Percentiles rank a stretch among this genome's conserved stretches.
phyloP scores from a whole-genome alignment of 2,888 invertebrate genomes.

The Tenodera sinensis region DNA sequence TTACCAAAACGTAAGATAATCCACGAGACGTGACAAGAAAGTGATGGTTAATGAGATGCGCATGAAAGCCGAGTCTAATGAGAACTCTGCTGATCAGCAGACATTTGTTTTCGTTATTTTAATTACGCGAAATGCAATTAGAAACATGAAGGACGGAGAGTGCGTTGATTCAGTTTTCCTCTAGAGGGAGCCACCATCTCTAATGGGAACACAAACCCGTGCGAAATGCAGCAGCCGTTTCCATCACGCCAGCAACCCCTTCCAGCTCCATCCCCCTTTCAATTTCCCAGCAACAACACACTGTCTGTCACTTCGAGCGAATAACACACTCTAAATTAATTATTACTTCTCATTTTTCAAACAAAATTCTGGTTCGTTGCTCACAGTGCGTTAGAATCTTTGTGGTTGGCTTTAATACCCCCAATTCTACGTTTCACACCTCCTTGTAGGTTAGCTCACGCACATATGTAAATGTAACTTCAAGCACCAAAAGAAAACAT shows the following conservation, averaged over 20 bases:
- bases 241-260: not conserved
- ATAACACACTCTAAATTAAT: not conserved
- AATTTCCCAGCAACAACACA: not conserved
- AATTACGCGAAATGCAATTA: not conserved
- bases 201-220: not conserved
- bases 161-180: not conserved
- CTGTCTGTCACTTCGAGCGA: not conserved
- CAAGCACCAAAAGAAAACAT: too few species aligned
- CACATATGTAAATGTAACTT: not conserved
- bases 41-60: not conserved
- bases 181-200: not conserved
- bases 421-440: not conserved
- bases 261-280: not conserved
- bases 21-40: not conserved
- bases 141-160: not conserved
- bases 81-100: not conserved
- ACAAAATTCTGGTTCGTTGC: not conserved
- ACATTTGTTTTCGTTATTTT: not conserved
- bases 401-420: not conserved
- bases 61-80: not conserved
- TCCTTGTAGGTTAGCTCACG: not conserved
- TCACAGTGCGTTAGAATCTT: not conserved
- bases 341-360: not conserved
- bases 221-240: not conserved
- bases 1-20: not conserved